Conservation (phyloP, 2,797 vertebrate genomes). For the Allobates femoralis region DNA sequence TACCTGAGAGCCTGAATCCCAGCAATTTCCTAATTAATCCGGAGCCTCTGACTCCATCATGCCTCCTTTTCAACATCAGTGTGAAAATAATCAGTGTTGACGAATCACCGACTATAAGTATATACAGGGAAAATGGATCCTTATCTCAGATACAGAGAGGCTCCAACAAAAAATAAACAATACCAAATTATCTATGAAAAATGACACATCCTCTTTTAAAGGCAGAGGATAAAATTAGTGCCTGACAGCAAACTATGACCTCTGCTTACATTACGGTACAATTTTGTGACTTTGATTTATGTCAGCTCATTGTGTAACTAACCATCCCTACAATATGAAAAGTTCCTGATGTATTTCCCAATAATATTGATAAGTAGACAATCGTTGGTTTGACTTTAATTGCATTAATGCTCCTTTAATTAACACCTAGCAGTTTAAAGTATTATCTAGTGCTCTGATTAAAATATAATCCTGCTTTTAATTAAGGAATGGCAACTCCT, state of each 20-base stretch:
- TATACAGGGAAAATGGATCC: too few relatives aligned
- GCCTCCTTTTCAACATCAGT: too few relatives aligned
- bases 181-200: too few relatives aligned
- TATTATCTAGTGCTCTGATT: background rate
- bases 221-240: background rate
- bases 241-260: constrained; percentile 33
- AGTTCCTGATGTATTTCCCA: background rate
- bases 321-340: constrained; percentile 1
- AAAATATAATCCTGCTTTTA: background rate
- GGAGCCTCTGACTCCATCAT: too few relatives aligned
- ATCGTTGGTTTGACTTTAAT: background rate
- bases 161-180: too few relatives aligned
- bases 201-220: background rate
- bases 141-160: too few relatives aligned
- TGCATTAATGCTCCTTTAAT: background rate
- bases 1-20: too few relatives aligned
- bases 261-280: background rate
- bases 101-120: too few relatives aligned
- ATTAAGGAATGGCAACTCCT: background rate
- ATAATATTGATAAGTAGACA: background rate
- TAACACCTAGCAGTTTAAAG: background rate
- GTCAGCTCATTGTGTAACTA: constrained; percentile 16
- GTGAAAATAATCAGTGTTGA: too few relatives aligned
- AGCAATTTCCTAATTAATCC: too few relatives aligned
- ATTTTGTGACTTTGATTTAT: constrained; percentile 29